Evolutionary conservation across 2,888 invertebrate species (phyloP), one percentile per base, ranked within the genome.

Genomic region (Oxyscelio sp.): DNA sequence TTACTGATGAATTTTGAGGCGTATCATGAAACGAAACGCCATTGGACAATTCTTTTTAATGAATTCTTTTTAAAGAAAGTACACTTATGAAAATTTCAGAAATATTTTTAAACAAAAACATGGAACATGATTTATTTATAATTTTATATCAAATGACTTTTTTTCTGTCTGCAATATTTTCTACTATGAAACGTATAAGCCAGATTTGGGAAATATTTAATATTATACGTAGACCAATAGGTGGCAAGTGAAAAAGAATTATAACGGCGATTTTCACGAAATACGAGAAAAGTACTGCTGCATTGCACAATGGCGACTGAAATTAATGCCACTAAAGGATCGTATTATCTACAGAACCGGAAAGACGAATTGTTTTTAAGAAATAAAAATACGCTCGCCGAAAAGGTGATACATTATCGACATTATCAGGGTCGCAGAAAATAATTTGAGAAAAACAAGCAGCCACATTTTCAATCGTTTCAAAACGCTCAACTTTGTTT

Each of bases 361-460:
- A 59, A 66, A 73, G 80, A 80, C 50, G 73, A 56, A 80, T 73
- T 80, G 80, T 80, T 73, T 80, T 24, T 6, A 43, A 52, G 50
- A 38, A 50, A 31, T 50, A 80, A 80, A 79, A 80, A 73, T 27
- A 6, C 27, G 63, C 65, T 70, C 45, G 58, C 40, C 34, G 3
- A 70, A 79, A 66, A 71, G 54, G 61, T 48, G 19, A 54, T 58
- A 15, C n/a, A 61, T 68, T 61, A 61, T 78, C 50, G 65, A 75
- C 59, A 19, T 50, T 19, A 19, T 22, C 48, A 22, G 34, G 5
- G 15, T 24, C 52, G 17, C 13, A 13, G 15, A 31, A 45, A 31
- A 45, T 43, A 61, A 59, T n/a, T 40, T 59, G 0, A 34, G 8
- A 34, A 34, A 4, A 5, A 11, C 11, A 11, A 11, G 9, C 4